phyloP scores from a whole-genome alignment of 2,888 invertebrate genomes.

The Lordiphosa fenestrarum region DNA sequence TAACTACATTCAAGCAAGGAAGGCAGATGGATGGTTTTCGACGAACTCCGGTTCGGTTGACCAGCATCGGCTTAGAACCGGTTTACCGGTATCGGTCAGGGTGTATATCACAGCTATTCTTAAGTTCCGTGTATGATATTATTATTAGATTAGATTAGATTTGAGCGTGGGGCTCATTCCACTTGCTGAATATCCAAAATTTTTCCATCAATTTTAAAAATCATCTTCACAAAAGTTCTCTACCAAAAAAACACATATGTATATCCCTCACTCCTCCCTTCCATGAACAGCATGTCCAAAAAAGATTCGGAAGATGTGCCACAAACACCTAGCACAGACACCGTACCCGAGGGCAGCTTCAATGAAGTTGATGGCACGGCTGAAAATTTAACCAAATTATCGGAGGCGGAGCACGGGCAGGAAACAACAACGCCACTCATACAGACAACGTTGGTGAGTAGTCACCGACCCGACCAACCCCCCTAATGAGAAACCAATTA shows the following conservation, averaged over 20 bases:
- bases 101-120: too few species aligned
- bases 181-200: too few species aligned
- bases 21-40: too few species aligned
- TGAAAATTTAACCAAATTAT: slow-evolving; percentile 63
- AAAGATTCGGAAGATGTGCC: slow-evolving; percentile 76
- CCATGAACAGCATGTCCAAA: slow-evolving; percentile 63
- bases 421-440: slow-evolving; percentile 58
- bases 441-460: slow-evolving; percentile 89
- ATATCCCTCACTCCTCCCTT: too few species aligned
- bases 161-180: too few species aligned
- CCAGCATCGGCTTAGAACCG: too few species aligned
- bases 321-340: slow-evolving; percentile 71
- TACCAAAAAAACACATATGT: neutral
- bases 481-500: slow-evolving; percentile 51
- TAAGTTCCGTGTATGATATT: too few species aligned
- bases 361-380: slow-evolving; percentile 68
- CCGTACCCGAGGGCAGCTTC: slow-evolving; percentile 69
- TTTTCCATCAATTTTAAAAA: too few species aligned
- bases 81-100: too few species aligned
- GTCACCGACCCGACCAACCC: neutral
- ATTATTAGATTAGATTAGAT: too few species aligned
- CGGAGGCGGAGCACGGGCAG: slow-evolving; percentile 58
- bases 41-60: too few species aligned
- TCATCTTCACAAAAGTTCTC: neutral
- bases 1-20: too few species aligned